These are phyloP conservation scores for Polypedilum vanderplanki DNA, from an alignment of 1,140 invertebrate genomes.

Conservation along the genomic window DNA sequence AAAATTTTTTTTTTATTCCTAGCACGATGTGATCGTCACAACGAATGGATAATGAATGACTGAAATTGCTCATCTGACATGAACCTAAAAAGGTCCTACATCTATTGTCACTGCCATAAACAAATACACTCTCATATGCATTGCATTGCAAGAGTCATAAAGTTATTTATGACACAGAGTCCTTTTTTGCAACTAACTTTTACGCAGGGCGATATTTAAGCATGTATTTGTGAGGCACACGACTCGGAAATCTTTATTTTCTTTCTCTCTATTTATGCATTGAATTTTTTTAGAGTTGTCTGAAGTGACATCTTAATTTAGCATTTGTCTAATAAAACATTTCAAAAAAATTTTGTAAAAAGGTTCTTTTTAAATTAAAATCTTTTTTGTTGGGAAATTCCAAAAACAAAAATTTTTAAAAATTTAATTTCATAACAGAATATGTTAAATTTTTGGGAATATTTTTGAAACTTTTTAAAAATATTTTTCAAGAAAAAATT, in stretches of 20 bases:
- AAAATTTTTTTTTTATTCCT: not conserved
- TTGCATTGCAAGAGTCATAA: not conserved
- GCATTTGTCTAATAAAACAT: no score
- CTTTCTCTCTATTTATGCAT: no score
- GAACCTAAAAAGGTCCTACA: not conserved
- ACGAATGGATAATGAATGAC: slow-evolving; percentile 12
- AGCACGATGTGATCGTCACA: not conserved
- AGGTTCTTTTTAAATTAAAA: no score
- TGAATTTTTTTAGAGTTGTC: no score
- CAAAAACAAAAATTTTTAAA: no score
- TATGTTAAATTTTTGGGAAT: not conserved
- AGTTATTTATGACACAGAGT: not conserved
- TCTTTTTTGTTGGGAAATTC: no score
- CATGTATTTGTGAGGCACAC: not conserved
- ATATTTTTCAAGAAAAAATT: no score
- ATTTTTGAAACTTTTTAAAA: no score
- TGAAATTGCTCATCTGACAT: slow-evolving; percentile 8
- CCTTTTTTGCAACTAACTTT: not conserved
- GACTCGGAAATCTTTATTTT: not conserved
- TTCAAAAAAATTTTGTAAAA: no score
- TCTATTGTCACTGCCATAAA: not conserved
- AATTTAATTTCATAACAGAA: no score
- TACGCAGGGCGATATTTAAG: not conserved
- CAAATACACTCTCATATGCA: not conserved
- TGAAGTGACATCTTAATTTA: no score